Percentiles rank a stretch among this genome's conserved stretches.
phyloP scores from a whole-genome alignment of 2,113 vertebrate genomes.

The Bos taurus region DNA sequence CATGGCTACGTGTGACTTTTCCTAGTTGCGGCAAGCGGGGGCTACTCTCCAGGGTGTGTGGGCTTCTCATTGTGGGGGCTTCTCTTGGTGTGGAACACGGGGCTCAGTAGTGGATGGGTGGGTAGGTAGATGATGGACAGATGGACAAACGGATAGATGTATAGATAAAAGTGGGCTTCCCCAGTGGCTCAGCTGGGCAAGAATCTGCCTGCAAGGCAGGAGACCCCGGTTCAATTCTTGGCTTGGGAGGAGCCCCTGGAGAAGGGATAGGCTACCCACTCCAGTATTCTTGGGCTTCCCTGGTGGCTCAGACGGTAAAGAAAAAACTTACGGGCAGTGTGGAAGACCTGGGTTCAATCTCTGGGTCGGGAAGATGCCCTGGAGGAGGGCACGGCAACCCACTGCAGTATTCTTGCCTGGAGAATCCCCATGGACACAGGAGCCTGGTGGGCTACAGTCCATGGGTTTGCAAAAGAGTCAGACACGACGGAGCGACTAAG shows the following conservation, averaged over 20 bases:
- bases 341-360: not conserved
- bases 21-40: fast-evolving
- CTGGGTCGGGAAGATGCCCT: not conserved
- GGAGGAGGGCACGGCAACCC: not conserved
- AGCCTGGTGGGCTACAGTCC: not conserved
- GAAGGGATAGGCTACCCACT: not conserved
- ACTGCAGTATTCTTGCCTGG: not conserved
- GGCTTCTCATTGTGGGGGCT: fast-evolving
- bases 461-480: not conserved
- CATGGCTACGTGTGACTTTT: fast-evolving
- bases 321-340: not conserved
- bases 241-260: not conserved
- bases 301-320: not conserved
- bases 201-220: not conserved
- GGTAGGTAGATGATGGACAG: not conserved
- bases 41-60: fast-evolving
- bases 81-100: not conserved
- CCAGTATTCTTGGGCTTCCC: not conserved
- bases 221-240: fast-evolving
- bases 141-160: not conserved
- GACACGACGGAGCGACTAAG: fast-evolving
- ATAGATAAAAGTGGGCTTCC: not conserved
- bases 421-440: not conserved
- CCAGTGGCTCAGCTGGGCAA: not conserved
- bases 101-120: not conserved